Percentiles rank a stretch among this genome's conserved stretches.
Conservation (phyloP, 2,888 invertebrate genomes). For the Habrosyne pyritoides region DNA sequence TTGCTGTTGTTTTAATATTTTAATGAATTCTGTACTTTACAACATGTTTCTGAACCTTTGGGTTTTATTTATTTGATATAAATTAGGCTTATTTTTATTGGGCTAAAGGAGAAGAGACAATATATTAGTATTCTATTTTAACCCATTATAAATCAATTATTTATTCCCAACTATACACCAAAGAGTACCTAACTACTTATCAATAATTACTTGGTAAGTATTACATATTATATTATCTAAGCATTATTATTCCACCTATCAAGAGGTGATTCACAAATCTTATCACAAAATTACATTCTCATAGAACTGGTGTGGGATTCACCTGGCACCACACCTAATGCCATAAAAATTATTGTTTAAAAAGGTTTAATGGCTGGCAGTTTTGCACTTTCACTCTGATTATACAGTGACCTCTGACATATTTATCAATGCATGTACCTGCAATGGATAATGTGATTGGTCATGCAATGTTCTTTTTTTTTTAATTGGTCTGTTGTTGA, state of each 20-base stretch:
- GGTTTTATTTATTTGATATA: too few relatives aligned
- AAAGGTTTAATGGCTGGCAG: too few relatives aligned
- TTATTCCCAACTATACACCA: too few relatives aligned
- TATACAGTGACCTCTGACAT: conserved; percentile 38
- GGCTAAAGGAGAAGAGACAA: too few relatives aligned
- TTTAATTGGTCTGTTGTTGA: conserved; percentile 27
- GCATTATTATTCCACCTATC: neutral
- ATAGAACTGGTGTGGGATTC: neutral
- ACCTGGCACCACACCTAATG: neutral
- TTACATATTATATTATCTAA: neutral
- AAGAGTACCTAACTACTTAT: neutral
- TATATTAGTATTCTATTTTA: too few relatives aligned
- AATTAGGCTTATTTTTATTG: too few relatives aligned
- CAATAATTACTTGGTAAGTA: neutral
- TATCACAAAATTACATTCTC: neutral
- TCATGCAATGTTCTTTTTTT: conserved; percentile 17
- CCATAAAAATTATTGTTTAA: neutral
- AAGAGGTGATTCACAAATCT: neutral
- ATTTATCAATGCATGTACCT: conserved; percentile 43
- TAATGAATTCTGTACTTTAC: too few relatives aligned
- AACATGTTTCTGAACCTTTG: too few relatives aligned
- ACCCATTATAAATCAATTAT: too few relatives aligned
- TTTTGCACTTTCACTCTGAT: conserved; percentile 48
- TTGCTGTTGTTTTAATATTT: too few relatives aligned
- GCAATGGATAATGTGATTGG: neutral